phyloP scores from a whole-genome alignment of 2,888 invertebrate species.

The Drosophila mimetica region DNA sequence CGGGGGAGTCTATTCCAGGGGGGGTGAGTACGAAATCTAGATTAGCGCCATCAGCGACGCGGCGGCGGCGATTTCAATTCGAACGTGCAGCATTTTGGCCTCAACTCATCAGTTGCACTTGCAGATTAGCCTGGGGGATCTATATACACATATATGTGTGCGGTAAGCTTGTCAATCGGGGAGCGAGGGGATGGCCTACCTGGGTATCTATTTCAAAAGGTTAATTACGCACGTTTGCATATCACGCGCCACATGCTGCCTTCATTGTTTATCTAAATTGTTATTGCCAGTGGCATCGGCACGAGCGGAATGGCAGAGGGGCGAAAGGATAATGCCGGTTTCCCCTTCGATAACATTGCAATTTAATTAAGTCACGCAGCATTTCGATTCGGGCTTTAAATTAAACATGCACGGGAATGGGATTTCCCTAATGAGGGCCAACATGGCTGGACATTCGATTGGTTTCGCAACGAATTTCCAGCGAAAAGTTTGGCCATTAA shows the following conservation, averaged over 20 bases:
- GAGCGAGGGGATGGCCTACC: not conserved
- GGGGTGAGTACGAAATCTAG: slow-evolving; percentile 36
- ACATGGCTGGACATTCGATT: slow-evolving; percentile 42
- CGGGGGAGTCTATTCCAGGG: not conserved
- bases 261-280: slow-evolving; percentile 52
- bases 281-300: slow-evolving; percentile 30
- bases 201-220: slow-evolving; percentile 60
- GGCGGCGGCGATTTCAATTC: slow-evolving; percentile 44
- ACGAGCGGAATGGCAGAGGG: not conserved
- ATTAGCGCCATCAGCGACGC: slow-evolving; percentile 49
- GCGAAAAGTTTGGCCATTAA: slow-evolving; percentile 3
- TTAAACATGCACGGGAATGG: slow-evolving; percentile 48
- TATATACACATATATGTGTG: not conserved
- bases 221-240: slow-evolving; percentile 71
- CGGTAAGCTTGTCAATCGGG: no score
- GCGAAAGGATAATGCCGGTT: slow-evolving; percentile 1
- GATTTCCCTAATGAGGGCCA: slow-evolving; percentile 44
- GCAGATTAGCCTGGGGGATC: slow-evolving; percentile 47
- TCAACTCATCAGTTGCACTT: slow-evolving; percentile 63
- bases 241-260: slow-evolving; percentile 59
- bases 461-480: not conserved
- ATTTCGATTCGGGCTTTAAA: slow-evolving; percentile 72
- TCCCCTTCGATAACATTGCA: slow-evolving; percentile 54
- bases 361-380: slow-evolving; percentile 80
- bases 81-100: slow-evolving; percentile 48